A percentile compares a stretch with the other conserved stretches of the same genome.
phyloP scores from a whole-genome alignment of 2,113 vertebrate genomes.

The Caretta caretta region DNA sequence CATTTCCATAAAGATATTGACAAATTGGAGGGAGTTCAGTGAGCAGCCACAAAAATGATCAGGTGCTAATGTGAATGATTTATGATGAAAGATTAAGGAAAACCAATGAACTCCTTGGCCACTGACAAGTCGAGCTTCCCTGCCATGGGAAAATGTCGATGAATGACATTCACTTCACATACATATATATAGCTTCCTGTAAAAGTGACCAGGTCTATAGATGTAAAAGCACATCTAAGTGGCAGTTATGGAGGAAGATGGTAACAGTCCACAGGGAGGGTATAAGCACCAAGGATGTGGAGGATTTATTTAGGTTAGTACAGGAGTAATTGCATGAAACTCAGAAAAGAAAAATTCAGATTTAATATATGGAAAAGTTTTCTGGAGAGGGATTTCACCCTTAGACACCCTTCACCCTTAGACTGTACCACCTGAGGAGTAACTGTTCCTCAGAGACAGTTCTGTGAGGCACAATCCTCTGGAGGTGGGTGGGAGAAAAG shows the following conservation, averaged over 20 bases:
- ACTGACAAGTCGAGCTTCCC: neutral
- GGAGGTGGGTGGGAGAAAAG: neutral
- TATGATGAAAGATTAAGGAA: neutral
- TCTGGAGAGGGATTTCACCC: neutral
- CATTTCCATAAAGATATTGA: neutral
- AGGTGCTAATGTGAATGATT: neutral
- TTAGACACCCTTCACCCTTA: neutral
- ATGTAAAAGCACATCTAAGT: neutral
- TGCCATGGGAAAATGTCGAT: neutral
- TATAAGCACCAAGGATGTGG: neutral
- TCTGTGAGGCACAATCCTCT: neutral
- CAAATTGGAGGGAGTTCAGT: neutral
- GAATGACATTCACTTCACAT: neutral
- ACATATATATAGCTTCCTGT: neutral
- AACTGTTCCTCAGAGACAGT: neutral
- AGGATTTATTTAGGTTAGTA: neutral
- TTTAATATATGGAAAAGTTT: neutral
- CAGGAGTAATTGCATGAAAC: neutral
- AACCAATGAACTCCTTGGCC: neutral
- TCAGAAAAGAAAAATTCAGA: neutral
- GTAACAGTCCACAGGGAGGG: neutral
- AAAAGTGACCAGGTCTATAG: neutral
- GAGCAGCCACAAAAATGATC: neutral
- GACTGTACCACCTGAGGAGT: fast-evolving
- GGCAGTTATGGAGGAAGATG: neutral